These are phyloP conservation scores for Diaperis boleti DNA, from an alignment of 2,888 invertebrate genomes.

Conservation along the genomic window DNA sequence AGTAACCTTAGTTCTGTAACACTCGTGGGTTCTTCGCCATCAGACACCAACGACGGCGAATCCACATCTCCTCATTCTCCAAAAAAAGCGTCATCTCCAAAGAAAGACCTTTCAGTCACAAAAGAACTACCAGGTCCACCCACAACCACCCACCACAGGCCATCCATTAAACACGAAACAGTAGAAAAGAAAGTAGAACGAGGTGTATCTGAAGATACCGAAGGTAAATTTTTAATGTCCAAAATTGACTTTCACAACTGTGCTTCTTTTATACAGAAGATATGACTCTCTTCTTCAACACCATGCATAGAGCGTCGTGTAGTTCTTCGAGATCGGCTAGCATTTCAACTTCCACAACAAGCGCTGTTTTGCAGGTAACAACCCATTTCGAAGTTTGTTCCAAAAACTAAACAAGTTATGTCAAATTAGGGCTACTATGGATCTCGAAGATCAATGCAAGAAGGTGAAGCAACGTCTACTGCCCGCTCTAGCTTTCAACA, in stretches of 20 bases:
- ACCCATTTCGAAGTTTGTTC: too few species aligned
- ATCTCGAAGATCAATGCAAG: conserved; percentile 67
- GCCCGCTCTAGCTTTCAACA: conserved; percentile 74
- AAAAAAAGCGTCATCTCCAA: conserved; percentile 40
- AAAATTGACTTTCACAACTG: too few species aligned
- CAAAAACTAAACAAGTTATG: too few species aligned
- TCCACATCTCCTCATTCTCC: conserved; percentile 47
- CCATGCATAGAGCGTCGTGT: conserved; percentile 59
- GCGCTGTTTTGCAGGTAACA: conserved; percentile 59
- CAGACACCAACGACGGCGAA: conserved; percentile 63
- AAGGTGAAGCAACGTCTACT: conserved; percentile 64
- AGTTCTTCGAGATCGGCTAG: conserved; percentile 63
- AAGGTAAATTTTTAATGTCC: conserved; percentile 50
- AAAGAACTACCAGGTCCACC: conserved; percentile 40
- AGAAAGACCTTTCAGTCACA: conserved; percentile 44
- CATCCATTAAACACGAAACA: conserved; percentile 28
- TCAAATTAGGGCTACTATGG: conserved; percentile 68
- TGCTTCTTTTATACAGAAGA: conserved; percentile 49
- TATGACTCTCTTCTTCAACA: conserved; percentile 52
- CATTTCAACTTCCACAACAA: conserved; percentile 58
- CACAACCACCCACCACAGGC: conserved; percentile 17
- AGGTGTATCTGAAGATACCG: conserved; percentile 54
- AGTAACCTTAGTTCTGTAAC: conserved; percentile 82
- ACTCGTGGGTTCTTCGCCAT: conserved; percentile 72
- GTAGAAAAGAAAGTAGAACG: conserved; percentile 48